Evolutionary conservation across 2,113 vertebrate genomes (phyloP), one percentile per base, ranked within the genome.

Genomic region (Otolemur garnettii): DNA sequence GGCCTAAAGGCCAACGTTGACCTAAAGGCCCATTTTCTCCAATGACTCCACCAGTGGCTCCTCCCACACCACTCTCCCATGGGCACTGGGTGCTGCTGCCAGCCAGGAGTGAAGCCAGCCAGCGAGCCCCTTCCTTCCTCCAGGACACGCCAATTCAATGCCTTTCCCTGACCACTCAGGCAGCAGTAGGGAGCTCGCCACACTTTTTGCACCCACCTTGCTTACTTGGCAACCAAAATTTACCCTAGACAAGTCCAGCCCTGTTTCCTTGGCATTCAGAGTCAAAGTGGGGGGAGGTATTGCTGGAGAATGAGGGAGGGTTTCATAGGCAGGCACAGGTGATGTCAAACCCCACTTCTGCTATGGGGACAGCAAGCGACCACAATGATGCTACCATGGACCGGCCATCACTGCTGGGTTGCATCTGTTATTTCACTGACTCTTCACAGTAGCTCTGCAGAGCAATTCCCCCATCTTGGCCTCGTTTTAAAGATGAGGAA

Each of bases 271-370:
- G 11, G 6, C 33, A 42, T 24, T 87, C 75, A 22, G 42, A 87
- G 38, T 77, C 14, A 50, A 17, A 45, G 3, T 28, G 30, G 6
- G 22, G 7, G 7, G 38, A 68, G 60, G 45, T 50, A 50, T 62
- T 64, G 2, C 82, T 42, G 6, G 22, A 8, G 15, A n/a, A 11
- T 2, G 2, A 2, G 10, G 3, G 3, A 45, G 12, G 10, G 5
- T 55, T 77, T 90, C 30, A 66, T 18, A 74, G 35, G 81, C 7
- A 85, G 60, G 13, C 12, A 15, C 12, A 45, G 26, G 12, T 69
- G 60, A 78, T 45, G 62, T n/a, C 82, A 92, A 82, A 42, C 22
- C 45, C 75, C 64, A 19, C 45, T 75, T 72, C 93, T 81, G 75
- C 74, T 53, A 2, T 38, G 71, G 35, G 35, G 21, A 72, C n/a